Base-by-base conservation (phyloP, 2,113 vertebrate genomes). In the Phyllostomus discolor region DNA sequence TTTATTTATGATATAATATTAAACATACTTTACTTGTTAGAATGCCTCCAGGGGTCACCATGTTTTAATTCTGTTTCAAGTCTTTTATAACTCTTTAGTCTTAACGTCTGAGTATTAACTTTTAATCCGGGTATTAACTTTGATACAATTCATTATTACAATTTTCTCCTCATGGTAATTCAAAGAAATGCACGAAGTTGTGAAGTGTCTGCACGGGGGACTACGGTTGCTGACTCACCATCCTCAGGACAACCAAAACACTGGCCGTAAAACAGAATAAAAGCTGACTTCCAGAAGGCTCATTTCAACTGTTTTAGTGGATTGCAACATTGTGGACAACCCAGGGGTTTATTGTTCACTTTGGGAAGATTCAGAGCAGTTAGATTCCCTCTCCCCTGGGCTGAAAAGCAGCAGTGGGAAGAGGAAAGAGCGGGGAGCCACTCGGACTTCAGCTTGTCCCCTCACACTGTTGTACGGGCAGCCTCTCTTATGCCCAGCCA, bases 1-100 rank as follows among this genome's bases (percentile, higher is more conserved):
- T 17, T 50, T 50, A 70, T 50, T 67, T 86, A 95, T 67, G 67
- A 52, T 66, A 64, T 3, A 79, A 83, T 54, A 80, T 70, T 79
- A 41, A 81, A 69, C 46, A 62, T 48, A 90, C 82, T 88, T 93
- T 35, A 89, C 41, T 72, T 85, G 75, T 78, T 72, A 69, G 62
- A 82, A 73, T 91, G 54, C n/a, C 33, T 31, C 22, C 31, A 33
- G 33, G 48, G 50, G 35, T 78, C 86, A 59, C 59, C 35, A 72
- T 67, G 48, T 48, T 94, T 95, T 88, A 78, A 95, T 93, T 81
- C 66, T 48, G 66, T 91, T 82, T 91, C n/a, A 92, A 62, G 19
- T 62, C 48, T 93, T 88, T 76, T 59, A 59, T 24, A 59, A 59
- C 57, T 59, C 57, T 59, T 59, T 59, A 59, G 22, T 59, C 57